Percentiles rank a stretch among this genome's conserved stretches.
Conservation (phyloP, 2,797 vertebrate genomes). For the Acipenser oxyrinchus region DNA sequence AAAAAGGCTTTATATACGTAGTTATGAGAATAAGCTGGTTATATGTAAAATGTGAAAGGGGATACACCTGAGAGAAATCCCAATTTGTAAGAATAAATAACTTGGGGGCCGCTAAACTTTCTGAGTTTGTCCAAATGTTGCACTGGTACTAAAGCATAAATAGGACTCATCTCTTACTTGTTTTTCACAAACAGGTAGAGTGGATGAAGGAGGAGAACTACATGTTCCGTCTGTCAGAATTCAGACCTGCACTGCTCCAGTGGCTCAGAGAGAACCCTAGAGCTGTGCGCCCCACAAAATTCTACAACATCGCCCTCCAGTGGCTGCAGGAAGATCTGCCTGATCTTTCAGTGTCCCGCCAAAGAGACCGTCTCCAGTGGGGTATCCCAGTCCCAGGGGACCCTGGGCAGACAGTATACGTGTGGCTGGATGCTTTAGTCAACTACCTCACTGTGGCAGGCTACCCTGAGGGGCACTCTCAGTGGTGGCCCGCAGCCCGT, state of each 20-base stretch:
- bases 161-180: no score
- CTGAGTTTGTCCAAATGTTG: no score
- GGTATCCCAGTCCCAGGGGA: slow-evolving; percentile 84
- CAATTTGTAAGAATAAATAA: no score
- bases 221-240: slow-evolving; percentile 80
- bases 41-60: no score
- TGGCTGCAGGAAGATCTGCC: slow-evolving; percentile 83
- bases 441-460: slow-evolving; percentile 84
- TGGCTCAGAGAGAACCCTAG: slow-evolving; percentile 69
- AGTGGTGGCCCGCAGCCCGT: slow-evolving; percentile 64
- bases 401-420: slow-evolving; percentile 78
- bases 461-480: slow-evolving; percentile 60
- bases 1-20: no score
- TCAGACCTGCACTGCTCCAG: slow-evolving; percentile 56
- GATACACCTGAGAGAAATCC: no score
- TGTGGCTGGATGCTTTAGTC: slow-evolving; percentile 92
- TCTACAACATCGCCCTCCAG: slow-evolving; percentile 55
- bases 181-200: slow-evolving; percentile 78
- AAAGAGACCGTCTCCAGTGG: slow-evolving; percentile 79
- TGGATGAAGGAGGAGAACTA: slow-evolving; percentile 95
- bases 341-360: slow-evolving; percentile 84
- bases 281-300: slow-evolving; percentile 66
- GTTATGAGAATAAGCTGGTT: no score
- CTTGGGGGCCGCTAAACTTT: no score
- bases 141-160: no score